Percentiles rank a stretch among this genome's conserved stretches.
phyloP scores from a whole-genome alignment of 2,113 vertebrate genomes.

The Phalacrocorax aristotelis region DNA sequence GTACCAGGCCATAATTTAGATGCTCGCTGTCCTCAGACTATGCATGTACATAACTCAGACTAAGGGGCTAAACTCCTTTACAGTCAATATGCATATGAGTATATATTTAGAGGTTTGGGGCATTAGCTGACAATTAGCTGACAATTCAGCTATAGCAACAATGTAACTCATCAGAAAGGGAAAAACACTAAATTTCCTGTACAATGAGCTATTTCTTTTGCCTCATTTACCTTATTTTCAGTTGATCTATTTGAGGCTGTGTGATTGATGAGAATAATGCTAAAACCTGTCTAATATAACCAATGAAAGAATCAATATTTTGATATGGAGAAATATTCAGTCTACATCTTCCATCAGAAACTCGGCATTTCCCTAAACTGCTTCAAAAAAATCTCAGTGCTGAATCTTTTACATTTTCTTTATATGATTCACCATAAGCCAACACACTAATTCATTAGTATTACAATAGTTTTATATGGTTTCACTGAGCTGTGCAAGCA shows the following conservation, averaged over 20 bases:
- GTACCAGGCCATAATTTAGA: neutral
- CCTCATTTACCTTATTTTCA: slow-evolving; percentile 1
- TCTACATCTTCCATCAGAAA: neutral
- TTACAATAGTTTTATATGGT: neutral
- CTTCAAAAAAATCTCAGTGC: neutral
- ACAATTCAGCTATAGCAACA: neutral
- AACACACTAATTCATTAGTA: neutral
- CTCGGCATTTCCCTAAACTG: neutral
- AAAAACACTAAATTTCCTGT: neutral
- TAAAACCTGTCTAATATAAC: neutral
- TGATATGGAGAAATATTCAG: neutral
- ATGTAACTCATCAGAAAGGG: neutral
- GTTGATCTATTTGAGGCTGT: neutral
- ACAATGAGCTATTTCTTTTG: neutral
- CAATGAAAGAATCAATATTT: neutral
- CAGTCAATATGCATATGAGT: neutral
- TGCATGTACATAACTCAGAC: neutral
- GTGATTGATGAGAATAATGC: neutral
- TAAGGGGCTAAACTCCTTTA: neutral
- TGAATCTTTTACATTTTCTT: neutral
- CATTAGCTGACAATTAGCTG: neutral
- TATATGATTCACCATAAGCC: neutral
- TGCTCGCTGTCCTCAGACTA: neutral
- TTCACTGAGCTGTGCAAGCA: neutral
- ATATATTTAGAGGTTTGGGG: neutral